Base-by-base conservation (phyloP, 1,140 invertebrate genomes). In the Telenomus remus region DNA sequence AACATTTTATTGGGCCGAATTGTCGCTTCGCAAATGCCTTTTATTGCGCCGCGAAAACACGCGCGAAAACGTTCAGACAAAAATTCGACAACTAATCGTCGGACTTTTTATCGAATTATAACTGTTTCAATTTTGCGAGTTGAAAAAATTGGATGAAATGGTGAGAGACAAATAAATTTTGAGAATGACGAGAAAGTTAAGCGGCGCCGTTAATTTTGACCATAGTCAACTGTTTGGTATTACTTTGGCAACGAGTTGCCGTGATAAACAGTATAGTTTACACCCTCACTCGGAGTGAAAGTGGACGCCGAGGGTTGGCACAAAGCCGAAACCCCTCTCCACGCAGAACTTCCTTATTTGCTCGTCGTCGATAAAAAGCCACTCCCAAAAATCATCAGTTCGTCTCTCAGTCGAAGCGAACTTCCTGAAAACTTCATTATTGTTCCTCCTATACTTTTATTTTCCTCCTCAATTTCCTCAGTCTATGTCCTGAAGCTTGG, bases 271-370 rank as follows among this genome's bases (percentile, higher is more conserved):
- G 47, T 71, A 27, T 27, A 71, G 68, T 71, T 72, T 72, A 72
- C 60, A 72, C 59, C 48, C 60, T 57, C 37, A 57, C 53, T 47
- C 57, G 37, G 60, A 54, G 60, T 54, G 49, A 72, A 72, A 64
- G 69, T 72, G 54, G 47, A 53, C 47, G 34, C 9, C 34, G 65
- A 33, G 72, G 72, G 72, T 76, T 76, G 72, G 72, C 54, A 65
- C 65, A 71, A 70, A 76, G 54, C 65, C 39, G 74, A 70, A 60
- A 71, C 74, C 66, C 74, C 66, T 76, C 15, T 76, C 15, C 66
- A 63, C 74, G 56, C 61, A 66, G 71, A 76, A 76, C 66, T 76
- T 76, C 56, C 65, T 70, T 70, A 63, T 56, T 66, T 76, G 74
- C 33, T 54, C 61, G 55, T 49, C 65, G 57, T 34, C 13, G 19